Evolutionary conservation across 2,113 vertebrate genomes (phyloP).

Genomic region (Rousettus leschenaultii): DNA sequence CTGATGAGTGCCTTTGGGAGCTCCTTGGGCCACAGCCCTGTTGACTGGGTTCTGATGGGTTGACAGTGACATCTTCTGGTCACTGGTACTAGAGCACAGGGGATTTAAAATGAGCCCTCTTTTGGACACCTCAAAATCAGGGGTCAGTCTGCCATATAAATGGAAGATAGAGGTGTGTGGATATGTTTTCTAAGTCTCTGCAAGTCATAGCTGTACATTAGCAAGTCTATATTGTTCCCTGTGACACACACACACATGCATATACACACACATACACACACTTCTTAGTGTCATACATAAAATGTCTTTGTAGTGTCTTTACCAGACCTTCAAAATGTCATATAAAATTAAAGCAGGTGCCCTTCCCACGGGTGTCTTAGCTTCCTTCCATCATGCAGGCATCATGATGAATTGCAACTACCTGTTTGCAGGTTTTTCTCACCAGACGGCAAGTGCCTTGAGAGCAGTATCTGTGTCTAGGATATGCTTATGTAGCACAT

Average conservation of each 20-base stretch:
- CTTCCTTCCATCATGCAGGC: neutral
- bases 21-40: neutral
- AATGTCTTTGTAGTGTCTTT: neutral
- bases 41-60: neutral
- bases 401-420: neutral
- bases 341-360: neutral
- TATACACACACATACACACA: neutral
- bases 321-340: neutral
- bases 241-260: fast-evolving
- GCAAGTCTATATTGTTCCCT: neutral
- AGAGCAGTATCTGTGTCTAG: neutral
- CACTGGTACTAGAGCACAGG: neutral
- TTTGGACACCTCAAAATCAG: neutral
- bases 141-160: neutral
- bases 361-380: neutral
- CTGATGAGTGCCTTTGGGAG: neutral
- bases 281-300: neutral
- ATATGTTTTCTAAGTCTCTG: neutral
- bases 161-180: neutral
- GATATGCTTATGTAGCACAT: neutral
- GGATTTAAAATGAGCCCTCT: neutral
- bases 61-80: conserved; percentile 66
- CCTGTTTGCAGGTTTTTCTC: neutral
- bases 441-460: neutral
- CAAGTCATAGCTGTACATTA: neutral